Base-by-base conservation (phyloP, 2,888 invertebrate species). In the Thereva unica region DNA sequence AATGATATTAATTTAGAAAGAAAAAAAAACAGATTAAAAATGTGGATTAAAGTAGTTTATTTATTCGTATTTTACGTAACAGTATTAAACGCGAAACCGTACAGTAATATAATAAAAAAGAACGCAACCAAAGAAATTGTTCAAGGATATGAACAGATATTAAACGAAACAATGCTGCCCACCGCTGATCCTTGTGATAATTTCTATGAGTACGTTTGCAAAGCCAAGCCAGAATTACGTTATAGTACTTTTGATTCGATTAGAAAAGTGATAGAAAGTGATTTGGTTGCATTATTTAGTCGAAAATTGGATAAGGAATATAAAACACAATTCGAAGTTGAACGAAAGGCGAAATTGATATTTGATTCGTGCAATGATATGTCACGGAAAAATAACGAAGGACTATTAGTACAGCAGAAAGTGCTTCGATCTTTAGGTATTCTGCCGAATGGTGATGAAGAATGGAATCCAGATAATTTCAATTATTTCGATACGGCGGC, bases 171-270 rank as follows among this genome's bases (percentile, higher is more conserved):
- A 44, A 56, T 56, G 23, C 49, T 49, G 9, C 7, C 12, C 9
- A 8, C 37, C 12, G 49, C 12, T 23, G 23, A 9, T n/a, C 63
- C 63, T 12, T 63, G 63, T 12, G 44, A 63, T 12, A 52, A 63
- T 37, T 63, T 63, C 42, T 63, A 52, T 63, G 12, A 63, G 34
- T 63, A 41, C 42, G 52, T 52, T 9, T 63, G 63, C 7, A 47
- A 59, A 49, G 52, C 42, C 37, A 42, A 42, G 5, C 42, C 6
- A 1, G 35, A 44, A 35, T n/a, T 10, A 41, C 23, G 34, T 9
- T 52, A 41, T 7, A 52, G 35, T 52, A 52, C 52, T 42, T 52
- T 63, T 10, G 59, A 37, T 23, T 9, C 47, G 1, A 37, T 59
- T 1, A 59, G 49, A n/a, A 23, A 35, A 3, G 47, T 12, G 9